Evolutionary conservation across 2,888 invertebrate genomes (phyloP), one percentile per base, ranked within the genome.

Genomic region (Synergus umbraculus): DNA sequence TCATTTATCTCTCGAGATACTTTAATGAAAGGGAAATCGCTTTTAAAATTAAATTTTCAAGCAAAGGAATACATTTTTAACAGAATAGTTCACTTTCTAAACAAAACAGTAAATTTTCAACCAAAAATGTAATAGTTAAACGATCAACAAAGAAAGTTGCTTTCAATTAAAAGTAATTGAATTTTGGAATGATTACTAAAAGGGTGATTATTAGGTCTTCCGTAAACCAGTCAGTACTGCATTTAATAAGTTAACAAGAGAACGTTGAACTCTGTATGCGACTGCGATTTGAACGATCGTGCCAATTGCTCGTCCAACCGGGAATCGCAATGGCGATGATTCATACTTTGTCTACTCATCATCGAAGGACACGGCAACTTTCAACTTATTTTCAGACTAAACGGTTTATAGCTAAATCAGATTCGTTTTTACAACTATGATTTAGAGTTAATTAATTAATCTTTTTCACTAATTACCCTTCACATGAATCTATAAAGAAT

Each of bases 181-280:
- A 60, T 60, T 60, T 29, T 22, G 60, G 22, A 60, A 22, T 22
- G 37, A 37, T 4, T 37, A 37, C 37, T 4, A 37, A 7, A 37
- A 37, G 37, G 37, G 37, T 37, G 37, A 37, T 80, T 15, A 4
- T 66, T 13, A 29, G 65, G 12, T 67, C 60, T 60, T 63, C 18
- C n/a, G 64, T 37, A 69, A 29, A 60, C 22, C 46, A 12, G n/a
- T 43, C 29, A 66, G 7, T 76, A 64, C 78, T 76, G 54, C 79
- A 73, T 83, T 78, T 79, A 83, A 82, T 84, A 77, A 81, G 54
- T 82, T 81, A 83, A 83, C 78, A 69, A 81, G 67, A 73, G 84
- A 81, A 79, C 82, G 76, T 84, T 83, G 82, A 84, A 82, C 83
- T 81, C 83, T 18, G 18, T 67, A 15, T 54, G 37, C n/a, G 54